Conservation (phyloP, 2,888 invertebrate genomes). For the Ceramica pisi region DNA sequence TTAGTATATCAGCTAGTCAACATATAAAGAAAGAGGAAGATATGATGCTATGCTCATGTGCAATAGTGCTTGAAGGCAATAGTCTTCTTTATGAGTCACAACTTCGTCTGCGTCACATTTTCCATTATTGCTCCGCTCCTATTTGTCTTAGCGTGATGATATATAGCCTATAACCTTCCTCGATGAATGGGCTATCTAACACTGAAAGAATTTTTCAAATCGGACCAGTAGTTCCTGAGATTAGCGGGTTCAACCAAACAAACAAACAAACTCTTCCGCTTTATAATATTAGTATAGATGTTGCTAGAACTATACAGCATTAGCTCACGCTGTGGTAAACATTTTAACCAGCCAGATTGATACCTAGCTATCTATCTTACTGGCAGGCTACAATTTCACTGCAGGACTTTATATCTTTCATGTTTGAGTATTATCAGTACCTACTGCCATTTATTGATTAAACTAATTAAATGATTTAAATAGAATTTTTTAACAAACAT, state of each 20-base stretch:
- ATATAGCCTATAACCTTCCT: no score
- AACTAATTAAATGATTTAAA: conserved; percentile 8
- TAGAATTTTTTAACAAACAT: conserved; percentile 30
- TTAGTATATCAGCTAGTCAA: no score
- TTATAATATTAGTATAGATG: no score
- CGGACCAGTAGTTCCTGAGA: no score
- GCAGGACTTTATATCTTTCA: background rate
- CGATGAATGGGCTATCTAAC: no score
- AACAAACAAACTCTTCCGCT: no score
- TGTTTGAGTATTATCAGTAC: background rate
- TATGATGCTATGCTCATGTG: background rate
- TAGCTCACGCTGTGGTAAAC: background rate
- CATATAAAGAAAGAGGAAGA: no score
- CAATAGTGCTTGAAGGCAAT: background rate
- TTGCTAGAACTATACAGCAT: background rate
- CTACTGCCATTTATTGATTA: background rate
- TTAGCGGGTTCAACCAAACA: no score
- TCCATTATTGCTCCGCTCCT: no score
- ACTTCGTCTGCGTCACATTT: no score
- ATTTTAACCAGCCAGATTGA: background rate
- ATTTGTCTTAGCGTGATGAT: no score
- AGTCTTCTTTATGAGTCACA: background rate
- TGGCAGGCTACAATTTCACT: background rate
- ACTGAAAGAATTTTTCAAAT: no score
- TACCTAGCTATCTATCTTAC: background rate